Evolutionary conservation across 2,797 vertebrate genomes (phyloP).

Genomic region (Danio albolineatus): DNA sequence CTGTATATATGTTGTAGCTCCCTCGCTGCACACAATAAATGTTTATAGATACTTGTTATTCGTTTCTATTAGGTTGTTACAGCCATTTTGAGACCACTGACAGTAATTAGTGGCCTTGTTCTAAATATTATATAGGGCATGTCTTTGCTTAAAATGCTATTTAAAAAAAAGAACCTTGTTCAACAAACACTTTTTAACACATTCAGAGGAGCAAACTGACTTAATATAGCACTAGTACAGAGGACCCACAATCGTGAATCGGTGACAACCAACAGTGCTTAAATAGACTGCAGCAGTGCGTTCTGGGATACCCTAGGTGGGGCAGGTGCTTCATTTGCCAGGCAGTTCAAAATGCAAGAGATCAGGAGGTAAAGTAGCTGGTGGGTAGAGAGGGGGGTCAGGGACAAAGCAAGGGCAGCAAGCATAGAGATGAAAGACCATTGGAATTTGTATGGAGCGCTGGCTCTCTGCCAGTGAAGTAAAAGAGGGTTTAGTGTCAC

Average conservation of each 20-base stretch:
- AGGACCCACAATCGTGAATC: conserved; percentile 3
- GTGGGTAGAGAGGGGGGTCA: conserved; percentile 28
- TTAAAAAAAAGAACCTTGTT: background rate
- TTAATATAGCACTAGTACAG: background rate
- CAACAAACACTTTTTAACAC: background rate
- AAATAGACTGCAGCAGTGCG: conserved; percentile 1
- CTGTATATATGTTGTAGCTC: conserved; percentile 8
- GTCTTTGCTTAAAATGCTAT: background rate
- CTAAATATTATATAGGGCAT: background rate
- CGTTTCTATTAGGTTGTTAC: conserved; percentile 9
- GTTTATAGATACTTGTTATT: conserved; percentile 25
- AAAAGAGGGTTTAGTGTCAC: conserved; percentile 58
- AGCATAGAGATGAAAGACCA: conserved; percentile 64
- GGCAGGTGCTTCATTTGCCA: background rate
- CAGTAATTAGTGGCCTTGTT: background rate
- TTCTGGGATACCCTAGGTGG: conserved; percentile 16
- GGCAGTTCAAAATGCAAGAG: conserved; percentile 9
- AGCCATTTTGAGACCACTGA: conserved; percentile 15
- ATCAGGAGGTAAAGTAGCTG: conserved; percentile 15
- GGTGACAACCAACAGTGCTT: conserved; percentile 17
- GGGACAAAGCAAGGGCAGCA: conserved; percentile 30
- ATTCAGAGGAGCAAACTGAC: background rate
- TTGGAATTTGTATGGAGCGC: conserved; percentile 63
- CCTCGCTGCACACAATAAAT: background rate
- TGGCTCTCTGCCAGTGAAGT: conserved; percentile 63